These are phyloP conservation scores for human DNA, from an alignment of 2,113 vertebrate species.

Conservation along the genomic window DNA sequence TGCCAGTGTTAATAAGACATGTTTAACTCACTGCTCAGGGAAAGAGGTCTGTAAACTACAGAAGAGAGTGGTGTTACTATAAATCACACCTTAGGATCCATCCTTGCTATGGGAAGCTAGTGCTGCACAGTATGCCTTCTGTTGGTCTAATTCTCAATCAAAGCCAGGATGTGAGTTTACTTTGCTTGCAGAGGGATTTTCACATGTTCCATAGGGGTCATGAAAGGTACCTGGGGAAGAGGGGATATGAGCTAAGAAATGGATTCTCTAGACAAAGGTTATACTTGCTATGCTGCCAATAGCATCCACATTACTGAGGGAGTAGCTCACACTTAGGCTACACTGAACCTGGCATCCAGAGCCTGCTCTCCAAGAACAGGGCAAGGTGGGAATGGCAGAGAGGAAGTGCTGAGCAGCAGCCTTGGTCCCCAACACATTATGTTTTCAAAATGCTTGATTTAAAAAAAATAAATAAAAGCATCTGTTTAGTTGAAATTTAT, in stretches of 20 bases:
- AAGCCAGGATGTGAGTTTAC: background rate
- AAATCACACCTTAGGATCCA: constrained; percentile 55
- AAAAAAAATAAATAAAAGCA: background rate
- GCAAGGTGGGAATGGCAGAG: background rate
- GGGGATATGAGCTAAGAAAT: background rate
- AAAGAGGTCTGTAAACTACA: constrained; percentile 76
- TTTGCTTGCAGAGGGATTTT: constrained; percentile 40
- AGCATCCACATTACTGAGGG: background rate
- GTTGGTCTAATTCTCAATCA: background rate
- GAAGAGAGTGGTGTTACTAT: constrained; percentile 56
- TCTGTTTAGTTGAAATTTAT: background rate
- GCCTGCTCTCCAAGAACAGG: background rate
- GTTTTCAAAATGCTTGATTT: background rate
- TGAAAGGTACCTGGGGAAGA: background rate
- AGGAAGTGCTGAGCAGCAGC: background rate
- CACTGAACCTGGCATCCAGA: background rate
- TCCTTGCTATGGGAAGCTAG: constrained; percentile 1
- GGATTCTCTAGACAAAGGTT: constrained; percentile 30
- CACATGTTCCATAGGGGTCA: background rate
- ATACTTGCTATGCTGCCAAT: background rate
- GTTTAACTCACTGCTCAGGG: constrained; percentile 64
- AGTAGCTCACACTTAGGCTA: background rate
- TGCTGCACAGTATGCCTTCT: background rate
- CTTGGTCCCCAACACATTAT: background rate
- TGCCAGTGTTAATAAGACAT: constrained; percentile 77